These are phyloP conservation scores for Mugil cephalus DNA, from an alignment of 2,113 vertebrate species.

Conservation along the genomic window DNA sequence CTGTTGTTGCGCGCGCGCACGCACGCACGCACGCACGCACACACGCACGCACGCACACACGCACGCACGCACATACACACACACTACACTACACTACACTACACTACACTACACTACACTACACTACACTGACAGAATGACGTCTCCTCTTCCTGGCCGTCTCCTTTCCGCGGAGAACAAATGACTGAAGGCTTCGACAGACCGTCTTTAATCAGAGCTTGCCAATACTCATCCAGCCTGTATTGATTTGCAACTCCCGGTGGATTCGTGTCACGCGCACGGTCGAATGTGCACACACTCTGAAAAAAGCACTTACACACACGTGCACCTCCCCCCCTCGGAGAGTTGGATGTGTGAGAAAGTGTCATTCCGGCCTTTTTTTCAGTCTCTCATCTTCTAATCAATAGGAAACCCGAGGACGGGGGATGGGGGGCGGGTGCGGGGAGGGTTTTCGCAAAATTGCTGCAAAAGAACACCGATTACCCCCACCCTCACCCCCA, in stretches of 20 bases:
- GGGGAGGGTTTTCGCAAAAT: conserved; percentile 36
- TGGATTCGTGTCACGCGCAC: conserved; percentile 38
- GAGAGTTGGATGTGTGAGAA: conserved; percentile 51
- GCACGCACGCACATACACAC: no score
- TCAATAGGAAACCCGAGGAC: conserved; percentile 69
- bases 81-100: no score
- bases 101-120: no score
- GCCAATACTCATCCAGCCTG: conserved; percentile 70
- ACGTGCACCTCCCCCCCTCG: conserved; percentile 7
- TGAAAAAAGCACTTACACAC: conserved; percentile 8
- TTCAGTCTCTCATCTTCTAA: conserved; percentile 67
- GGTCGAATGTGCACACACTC: conserved; percentile 18
- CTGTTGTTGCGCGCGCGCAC: conserved; percentile 2
- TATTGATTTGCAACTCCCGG: conserved; percentile 68
- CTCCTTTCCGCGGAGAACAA: conserved; percentile 44
- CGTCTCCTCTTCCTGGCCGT: conserved; percentile 2
- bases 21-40: background rate
- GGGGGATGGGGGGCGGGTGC: background rate
- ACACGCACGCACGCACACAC: no score
- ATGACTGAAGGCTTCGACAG: conserved; percentile 57
- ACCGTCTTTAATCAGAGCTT: conserved; percentile 67
- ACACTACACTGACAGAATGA: conserved; percentile 16
- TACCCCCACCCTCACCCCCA: conserved; percentile 1
- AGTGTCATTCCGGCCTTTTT: conserved; percentile 66
- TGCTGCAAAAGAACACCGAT: conserved; percentile 21